A percentile compares a stretch with the other conserved stretches of the same genome.
phyloP scores from a whole-genome alignment of 2,888 invertebrate species.

The Smittia sp. region DNA sequence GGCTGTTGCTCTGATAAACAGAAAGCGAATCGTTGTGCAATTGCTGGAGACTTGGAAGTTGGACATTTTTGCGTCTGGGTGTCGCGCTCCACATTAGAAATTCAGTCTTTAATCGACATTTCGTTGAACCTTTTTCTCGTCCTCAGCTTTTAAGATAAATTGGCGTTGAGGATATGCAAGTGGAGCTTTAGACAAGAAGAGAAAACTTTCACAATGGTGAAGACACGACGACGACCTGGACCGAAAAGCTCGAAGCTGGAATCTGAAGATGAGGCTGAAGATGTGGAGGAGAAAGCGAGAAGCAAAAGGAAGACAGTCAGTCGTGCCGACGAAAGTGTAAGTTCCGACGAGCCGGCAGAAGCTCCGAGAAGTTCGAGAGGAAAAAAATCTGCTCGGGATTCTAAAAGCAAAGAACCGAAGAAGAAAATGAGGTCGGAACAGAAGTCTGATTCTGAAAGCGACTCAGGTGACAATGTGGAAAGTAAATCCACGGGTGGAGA shows the following conservation, averaged over 20 bases:
- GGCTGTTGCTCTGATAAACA: too few relatives aligned
- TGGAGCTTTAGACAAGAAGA: neutral
- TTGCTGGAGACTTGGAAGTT: neutral
- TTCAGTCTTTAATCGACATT: neutral
- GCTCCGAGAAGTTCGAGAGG: neutral
- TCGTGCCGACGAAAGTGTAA: neutral
- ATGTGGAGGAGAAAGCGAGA: neutral
- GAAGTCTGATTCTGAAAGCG: too few relatives aligned
- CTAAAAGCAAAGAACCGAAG: neutral
- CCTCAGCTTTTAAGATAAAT: neutral
- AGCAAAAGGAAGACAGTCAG: neutral
- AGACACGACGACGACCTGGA: neutral
- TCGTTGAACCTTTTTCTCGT: neutral
- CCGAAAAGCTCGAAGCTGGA: neutral
- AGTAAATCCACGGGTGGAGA: too few relatives aligned
- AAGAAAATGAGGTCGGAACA: neutral
- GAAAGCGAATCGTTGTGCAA: too few relatives aligned
- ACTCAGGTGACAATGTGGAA: too few relatives aligned
- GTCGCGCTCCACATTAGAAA: neutral
- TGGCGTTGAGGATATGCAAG: neutral
- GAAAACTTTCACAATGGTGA: neutral
- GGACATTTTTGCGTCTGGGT: slow-evolving; percentile 19
- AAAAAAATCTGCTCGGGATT: neutral
- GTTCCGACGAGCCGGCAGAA: neutral
- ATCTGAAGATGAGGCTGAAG: too few relatives aligned